Evolutionary conservation across 1,140 invertebrate species (phyloP), one percentile per base, ranked within the genome.

Genomic region (Lepidurus apus): DNA sequence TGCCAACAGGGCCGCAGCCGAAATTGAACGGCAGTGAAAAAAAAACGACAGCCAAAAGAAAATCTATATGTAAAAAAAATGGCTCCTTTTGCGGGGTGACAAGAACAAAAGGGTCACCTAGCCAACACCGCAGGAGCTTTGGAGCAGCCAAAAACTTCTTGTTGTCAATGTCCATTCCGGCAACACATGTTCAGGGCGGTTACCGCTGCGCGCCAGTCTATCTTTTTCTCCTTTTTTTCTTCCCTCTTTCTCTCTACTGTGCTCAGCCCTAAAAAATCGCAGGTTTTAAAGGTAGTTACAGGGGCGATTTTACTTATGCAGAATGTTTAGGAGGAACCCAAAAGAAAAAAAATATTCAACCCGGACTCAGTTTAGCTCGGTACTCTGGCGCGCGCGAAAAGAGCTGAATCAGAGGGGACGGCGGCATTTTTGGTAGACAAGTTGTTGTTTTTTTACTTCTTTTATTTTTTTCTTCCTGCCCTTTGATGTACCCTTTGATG

Each of bases 121-220:
- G 53, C 53, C 21, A 65, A 65, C 53, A 65, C n/a, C 53, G 53
- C 21, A 65, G 21, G 53, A 65, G 53, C 53, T 65, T 65, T 65
- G 21, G 53, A 65, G 53, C 53, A 65, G 21, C 17, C 17, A 21
- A 65, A 65, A 65, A 13, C 13, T 65, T 65, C 53, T 65, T 65
- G 53, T 65, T 65, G 53, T 65, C 53, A 65, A 65, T 65, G 53
- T 65, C 53, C 17, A 21, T 65, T 65, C 17, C 53, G 53, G 53
- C 53, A 65, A 65, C 53, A 65, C n/a, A 65, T 65, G 53, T 65
- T 65, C 53, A 65, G 53, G 53, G 53, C 53, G 53, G 53, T 65
- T 65, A 65, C 53, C 53, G n/a, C 53, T 65, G 53, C 21, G 53
- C 53, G 17, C 53, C 17, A n/a, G 17, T 65, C 53, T 21, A 21